Percentiles rank a stretch among this genome's conserved stretches.
Evolutionary conservation across 1,140 invertebrate genomes (phyloP).

Genomic region (Cotesia chilonis): DNA sequence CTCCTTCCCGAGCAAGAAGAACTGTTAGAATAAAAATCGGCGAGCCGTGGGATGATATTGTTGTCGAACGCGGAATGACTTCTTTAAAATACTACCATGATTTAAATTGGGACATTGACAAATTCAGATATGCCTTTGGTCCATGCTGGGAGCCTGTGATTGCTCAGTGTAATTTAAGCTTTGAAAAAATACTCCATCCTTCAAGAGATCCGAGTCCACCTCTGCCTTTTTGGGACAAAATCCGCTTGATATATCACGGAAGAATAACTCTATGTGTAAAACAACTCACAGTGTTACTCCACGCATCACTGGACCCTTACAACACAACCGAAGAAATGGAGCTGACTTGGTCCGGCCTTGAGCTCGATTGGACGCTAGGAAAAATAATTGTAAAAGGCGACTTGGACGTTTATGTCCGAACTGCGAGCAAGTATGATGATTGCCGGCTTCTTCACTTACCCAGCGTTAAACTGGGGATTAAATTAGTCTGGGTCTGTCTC

Average conservation of each 20-base stretch:
- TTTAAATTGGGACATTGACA: slow-evolving; percentile 91
- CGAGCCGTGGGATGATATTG: slow-evolving; percentile 76
- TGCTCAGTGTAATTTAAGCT: slow-evolving; percentile 92
- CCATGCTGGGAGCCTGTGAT: slow-evolving; percentile 99
- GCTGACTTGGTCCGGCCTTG: slow-evolving; percentile 89
- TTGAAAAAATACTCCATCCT: slow-evolving; percentile 84
- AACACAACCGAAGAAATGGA: slow-evolving; percentile 99
- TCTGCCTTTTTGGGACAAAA: slow-evolving; percentile 97
- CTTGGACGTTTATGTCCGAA: slow-evolving; percentile 86
- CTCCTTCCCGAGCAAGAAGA: slow-evolving; percentile 78
- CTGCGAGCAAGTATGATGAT: slow-evolving; percentile 98
- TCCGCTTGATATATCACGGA: slow-evolving; percentile 91
- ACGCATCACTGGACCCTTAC: slow-evolving; percentile 96
- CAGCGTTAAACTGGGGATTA: slow-evolving; percentile 84
- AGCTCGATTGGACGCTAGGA: slow-evolving; percentile 96
- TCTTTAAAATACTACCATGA: slow-evolving; percentile 98
- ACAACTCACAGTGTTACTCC: slow-evolving; percentile 87
- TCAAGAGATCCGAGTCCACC: slow-evolving; percentile 93
- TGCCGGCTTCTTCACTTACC: slow-evolving; percentile 91
- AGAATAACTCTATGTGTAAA: slow-evolving; percentile 86
- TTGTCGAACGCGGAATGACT: slow-evolving; percentile 88
- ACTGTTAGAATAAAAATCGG: slow-evolving; percentile 78
- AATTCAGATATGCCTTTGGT: slow-evolving; percentile 92
- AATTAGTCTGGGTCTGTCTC: slow-evolving; percentile 90
- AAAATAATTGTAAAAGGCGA: slow-evolving; percentile 64